phyloP scores from a whole-genome alignment of 2,113 vertebrate species.

The Chrysemys picta region DNA sequence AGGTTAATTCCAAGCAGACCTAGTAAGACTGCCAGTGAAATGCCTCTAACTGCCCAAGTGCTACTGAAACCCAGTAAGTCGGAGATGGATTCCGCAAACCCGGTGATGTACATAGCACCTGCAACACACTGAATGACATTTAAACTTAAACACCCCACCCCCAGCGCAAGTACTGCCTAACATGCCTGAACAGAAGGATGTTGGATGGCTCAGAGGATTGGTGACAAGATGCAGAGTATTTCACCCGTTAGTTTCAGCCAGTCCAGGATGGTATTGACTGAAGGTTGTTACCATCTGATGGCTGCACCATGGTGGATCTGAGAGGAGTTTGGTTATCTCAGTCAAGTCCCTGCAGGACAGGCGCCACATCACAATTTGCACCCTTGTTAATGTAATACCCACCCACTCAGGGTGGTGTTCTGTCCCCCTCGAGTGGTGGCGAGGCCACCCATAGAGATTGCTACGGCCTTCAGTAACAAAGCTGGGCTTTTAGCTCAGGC shows the following conservation, averaged over 20 bases:
- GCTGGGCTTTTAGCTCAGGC: background rate
- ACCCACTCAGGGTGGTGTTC: background rate
- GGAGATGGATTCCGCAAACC: constrained; percentile 94
- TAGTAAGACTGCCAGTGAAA: constrained; percentile 88
- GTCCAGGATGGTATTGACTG: background rate
- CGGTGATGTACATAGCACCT: constrained; percentile 97
- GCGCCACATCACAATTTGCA: background rate
- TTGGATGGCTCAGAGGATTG: background rate
- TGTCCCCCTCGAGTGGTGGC: too few species aligned
- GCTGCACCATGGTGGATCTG: background rate
- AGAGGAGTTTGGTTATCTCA: background rate
- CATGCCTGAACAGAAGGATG: background rate
- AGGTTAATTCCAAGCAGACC: constrained; percentile 95
- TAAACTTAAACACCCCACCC: accelerated
- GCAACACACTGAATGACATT: constrained; percentile 89
- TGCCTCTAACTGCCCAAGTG: constrained; percentile 89
- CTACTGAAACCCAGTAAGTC: constrained; percentile 86
- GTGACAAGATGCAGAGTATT: background rate
- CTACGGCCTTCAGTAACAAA: background rate
- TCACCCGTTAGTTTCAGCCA: background rate
- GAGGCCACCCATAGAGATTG: background rate
- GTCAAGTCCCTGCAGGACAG: background rate
- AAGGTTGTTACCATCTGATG: background rate
- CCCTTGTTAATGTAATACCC: background rate
- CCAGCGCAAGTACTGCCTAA: accelerated